These are phyloP conservation scores for Xenopus tropicalis DNA, from an alignment of 2,113 vertebrate species.

Conservation along the genomic window DNA sequence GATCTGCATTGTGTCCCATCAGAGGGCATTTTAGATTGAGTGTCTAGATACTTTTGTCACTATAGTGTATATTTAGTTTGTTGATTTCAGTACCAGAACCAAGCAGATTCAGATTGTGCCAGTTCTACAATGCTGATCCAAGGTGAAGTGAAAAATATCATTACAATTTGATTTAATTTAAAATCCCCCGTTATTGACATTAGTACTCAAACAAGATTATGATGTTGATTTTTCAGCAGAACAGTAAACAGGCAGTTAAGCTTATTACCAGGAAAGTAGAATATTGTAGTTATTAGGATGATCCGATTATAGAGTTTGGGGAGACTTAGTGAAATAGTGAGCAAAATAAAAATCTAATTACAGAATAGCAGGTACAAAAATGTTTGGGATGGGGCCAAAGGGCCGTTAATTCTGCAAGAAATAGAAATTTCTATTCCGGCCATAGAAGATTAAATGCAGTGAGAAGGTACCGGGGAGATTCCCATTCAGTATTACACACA, in stretches of 20 bases:
- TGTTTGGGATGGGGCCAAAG: too few species aligned
- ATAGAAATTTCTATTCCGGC: too few species aligned
- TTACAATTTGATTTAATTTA: slow-evolving; percentile 59
- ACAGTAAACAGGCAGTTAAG: slow-evolving; percentile 53
- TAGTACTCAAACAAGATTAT: slow-evolving; percentile 60
- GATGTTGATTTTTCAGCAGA: slow-evolving; percentile 51
- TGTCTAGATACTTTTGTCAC: too few species aligned
- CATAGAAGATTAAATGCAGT: too few species aligned
- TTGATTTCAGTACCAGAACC: background rate
- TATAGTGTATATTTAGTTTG: background rate
- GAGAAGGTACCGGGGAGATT: too few species aligned
- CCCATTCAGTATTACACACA: too few species aligned
- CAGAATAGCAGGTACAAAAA: too few species aligned
- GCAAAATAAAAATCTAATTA: slow-evolving; percentile 53
- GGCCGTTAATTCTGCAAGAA: too few species aligned
- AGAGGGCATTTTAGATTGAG: too few species aligned
- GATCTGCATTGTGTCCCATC: too few species aligned
- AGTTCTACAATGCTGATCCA: slow-evolving; percentile 46
- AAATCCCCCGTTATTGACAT: slow-evolving; percentile 59
- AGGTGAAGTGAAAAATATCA: slow-evolving; percentile 61
- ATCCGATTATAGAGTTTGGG: slow-evolving; percentile 54
- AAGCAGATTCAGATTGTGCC: slow-evolving; percentile 22
- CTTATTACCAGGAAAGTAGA: slow-evolving; percentile 55
- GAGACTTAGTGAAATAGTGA: slow-evolving; percentile 50
- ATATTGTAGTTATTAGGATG: slow-evolving; percentile 56